Conservation (phyloP, 1,140 invertebrate genomes). For the Centruroides sculpturatus region DNA sequence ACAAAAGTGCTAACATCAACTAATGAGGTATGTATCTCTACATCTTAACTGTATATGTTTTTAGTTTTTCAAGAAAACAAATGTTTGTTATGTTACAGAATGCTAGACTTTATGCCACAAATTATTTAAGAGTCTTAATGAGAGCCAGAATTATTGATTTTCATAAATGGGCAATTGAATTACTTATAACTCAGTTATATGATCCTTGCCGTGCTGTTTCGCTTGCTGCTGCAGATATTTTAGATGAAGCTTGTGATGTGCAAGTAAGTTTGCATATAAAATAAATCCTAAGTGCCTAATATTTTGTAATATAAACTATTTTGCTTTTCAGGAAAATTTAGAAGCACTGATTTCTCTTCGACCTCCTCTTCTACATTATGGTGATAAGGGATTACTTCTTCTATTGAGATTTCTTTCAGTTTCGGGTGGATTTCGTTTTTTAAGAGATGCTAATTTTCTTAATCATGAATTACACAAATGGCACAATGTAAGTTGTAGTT, state of each 20-base stretch:
- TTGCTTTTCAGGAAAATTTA: constrained; percentile 44
- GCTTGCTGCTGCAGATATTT: constrained; percentile 55
- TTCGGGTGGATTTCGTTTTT: constrained; percentile 48
- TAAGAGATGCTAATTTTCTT: constrained; percentile 51
- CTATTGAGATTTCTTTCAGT: constrained; percentile 67
- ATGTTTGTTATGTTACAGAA: constrained; percentile 40
- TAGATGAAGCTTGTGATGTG: constrained; percentile 86
- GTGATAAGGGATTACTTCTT: constrained; percentile 66
- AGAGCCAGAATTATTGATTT: constrained; percentile 45
- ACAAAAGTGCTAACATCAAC: constrained; percentile 32
- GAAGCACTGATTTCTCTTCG: constrained; percentile 57
- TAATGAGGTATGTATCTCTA: constrained; percentile 24
- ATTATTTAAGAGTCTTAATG: constrained; percentile 71
- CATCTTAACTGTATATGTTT: not conserved
- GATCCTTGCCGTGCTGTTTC: constrained; percentile 57
- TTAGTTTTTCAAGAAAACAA: constrained; percentile 25
- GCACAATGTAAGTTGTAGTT: constrained; percentile 43
- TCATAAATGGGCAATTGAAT: constrained; percentile 57
- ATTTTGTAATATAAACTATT: too few relatives aligned
- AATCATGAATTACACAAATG: constrained; percentile 58
- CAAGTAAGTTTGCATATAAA: constrained; percentile 33
- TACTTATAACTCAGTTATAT: constrained; percentile 63
- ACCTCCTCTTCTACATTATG: constrained; percentile 56
- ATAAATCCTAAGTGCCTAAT: too few relatives aligned
- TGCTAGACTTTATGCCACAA: constrained; percentile 73